These are phyloP conservation scores for Hippocampus comes DNA, from an alignment of 2,113 vertebrate genomes.

Conservation along the genomic window DNA sequence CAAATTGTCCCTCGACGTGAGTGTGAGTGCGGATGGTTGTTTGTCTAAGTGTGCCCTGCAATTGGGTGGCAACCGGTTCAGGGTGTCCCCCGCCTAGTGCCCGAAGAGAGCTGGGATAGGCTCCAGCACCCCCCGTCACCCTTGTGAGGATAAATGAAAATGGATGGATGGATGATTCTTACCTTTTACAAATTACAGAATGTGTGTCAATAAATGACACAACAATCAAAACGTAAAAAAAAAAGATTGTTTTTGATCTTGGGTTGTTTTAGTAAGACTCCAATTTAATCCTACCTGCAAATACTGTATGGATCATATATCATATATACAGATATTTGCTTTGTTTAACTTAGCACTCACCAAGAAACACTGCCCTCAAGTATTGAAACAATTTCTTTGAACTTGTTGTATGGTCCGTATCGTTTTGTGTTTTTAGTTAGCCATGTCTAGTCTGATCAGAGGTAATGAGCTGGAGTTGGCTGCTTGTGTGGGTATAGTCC, in stretches of 20 bases:
- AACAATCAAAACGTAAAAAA: background rate
- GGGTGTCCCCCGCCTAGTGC: too few relatives aligned
- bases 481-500: conserved; percentile 81
- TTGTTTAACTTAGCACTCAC: too few relatives aligned
- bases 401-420: background rate
- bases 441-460: conserved; percentile 89
- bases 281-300: background rate
- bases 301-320: background rate
- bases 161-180: too few relatives aligned
- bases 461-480: conserved; percentile 96
- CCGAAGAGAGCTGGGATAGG: too few relatives aligned
- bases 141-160: too few relatives aligned
- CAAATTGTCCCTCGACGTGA: too few relatives aligned
- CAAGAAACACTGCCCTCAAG: background rate
- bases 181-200: background rate
- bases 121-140: too few relatives aligned
- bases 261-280: background rate
- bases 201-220: background rate
- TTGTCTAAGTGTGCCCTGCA: too few relatives aligned
- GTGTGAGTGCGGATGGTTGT: too few relatives aligned
- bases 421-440: conserved; percentile 74
- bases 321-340: background rate
- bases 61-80: too few relatives aligned
- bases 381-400: background rate
- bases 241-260: background rate